A percentile compares a stretch with the other conserved stretches of the same genome.
phyloP scores from a whole-genome alignment of 2,888 invertebrate genomes.

The Rapana venosa region DNA sequence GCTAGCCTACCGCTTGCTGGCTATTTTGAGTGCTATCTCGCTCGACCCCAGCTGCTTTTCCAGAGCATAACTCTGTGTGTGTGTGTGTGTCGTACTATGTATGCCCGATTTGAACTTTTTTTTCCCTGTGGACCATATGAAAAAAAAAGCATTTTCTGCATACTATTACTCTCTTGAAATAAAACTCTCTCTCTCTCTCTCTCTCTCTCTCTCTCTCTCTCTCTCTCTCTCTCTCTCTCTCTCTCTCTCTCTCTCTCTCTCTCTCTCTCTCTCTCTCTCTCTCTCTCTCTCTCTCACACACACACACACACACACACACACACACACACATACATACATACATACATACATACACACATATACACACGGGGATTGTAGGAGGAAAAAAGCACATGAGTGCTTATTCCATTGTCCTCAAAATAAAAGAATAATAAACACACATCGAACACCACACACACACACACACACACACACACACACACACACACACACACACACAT shows the following conservation, averaged over 20 bases:
- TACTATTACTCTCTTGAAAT: background rate
- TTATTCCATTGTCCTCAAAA: no score
- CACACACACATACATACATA: constrained; percentile 3
- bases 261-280: no score
- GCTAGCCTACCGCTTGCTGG: background rate
- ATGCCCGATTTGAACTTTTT: background rate
- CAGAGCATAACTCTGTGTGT: background rate
- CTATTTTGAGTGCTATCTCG: background rate
- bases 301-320: constrained; percentile 8
- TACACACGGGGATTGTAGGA: no score
- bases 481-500: no score
- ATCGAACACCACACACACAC: no score
- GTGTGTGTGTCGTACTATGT: background rate
- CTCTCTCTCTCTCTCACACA: background rate
- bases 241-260: background rate
- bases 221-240: background rate
- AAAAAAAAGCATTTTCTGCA: no score
- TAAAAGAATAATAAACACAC: no score
- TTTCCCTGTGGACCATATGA: no score
- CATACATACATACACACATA: background rate
- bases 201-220: background rate
- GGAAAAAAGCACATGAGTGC: no score
- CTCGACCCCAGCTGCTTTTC: background rate
- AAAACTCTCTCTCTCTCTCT: background rate
- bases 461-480: no score